A percentile compares a stretch with the other conserved stretches of the same genome.
Evolutionary conservation across 1,140 invertebrate species (phyloP).

Genomic region (Drosophila pseudoananassae): DNA sequence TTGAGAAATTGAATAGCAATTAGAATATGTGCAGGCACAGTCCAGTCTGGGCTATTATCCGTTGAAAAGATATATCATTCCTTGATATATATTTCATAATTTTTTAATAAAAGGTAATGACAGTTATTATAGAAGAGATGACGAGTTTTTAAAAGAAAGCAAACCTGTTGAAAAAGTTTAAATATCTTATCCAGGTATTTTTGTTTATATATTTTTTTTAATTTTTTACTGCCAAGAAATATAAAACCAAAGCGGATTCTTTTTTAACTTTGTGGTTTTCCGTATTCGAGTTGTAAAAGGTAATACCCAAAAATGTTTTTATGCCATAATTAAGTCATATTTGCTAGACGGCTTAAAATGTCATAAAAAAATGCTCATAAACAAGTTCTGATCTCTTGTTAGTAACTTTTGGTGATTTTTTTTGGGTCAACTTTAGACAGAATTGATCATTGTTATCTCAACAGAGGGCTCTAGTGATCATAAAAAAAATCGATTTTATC

Average conservation of each 20-base stretch:
- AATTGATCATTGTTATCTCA: slow-evolving; percentile 24
- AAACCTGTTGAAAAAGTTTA: not conserved
- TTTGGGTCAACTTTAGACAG: slow-evolving; percentile 20
- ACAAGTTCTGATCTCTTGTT: slow-evolving; percentile 25
- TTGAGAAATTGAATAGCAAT: slow-evolving; percentile 75
- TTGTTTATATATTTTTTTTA: not conserved
- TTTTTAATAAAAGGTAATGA: not conserved
- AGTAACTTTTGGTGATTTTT: not conserved
- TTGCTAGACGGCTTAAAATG: slow-evolving; percentile 5
- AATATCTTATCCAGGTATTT: not conserved
- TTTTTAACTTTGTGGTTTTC: not conserved
- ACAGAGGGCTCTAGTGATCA: not conserved
- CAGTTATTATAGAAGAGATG: slow-evolving; percentile 25
- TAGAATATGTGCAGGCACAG: slow-evolving; percentile 55
- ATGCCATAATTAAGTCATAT: slow-evolving; percentile 36
- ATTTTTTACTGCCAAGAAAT: not conserved
- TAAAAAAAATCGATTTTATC: slow-evolving; percentile 16
- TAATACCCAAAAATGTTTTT: slow-evolving; percentile 1
- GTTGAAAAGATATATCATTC: slow-evolving; percentile 1
- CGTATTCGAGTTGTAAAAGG: not conserved
- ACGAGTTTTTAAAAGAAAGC: not conserved
- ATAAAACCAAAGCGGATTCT: not conserved
- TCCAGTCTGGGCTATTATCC: slow-evolving; percentile 33
- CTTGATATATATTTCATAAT: slow-evolving; percentile 17
- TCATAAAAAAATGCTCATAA: slow-evolving; percentile 21